A percentile compares a stretch with the other conserved stretches of the same genome.
These are phyloP conservation scores for Buteo buteo DNA, from an alignment of 2,113 vertebrate genomes.

Conservation along the genomic window DNA sequence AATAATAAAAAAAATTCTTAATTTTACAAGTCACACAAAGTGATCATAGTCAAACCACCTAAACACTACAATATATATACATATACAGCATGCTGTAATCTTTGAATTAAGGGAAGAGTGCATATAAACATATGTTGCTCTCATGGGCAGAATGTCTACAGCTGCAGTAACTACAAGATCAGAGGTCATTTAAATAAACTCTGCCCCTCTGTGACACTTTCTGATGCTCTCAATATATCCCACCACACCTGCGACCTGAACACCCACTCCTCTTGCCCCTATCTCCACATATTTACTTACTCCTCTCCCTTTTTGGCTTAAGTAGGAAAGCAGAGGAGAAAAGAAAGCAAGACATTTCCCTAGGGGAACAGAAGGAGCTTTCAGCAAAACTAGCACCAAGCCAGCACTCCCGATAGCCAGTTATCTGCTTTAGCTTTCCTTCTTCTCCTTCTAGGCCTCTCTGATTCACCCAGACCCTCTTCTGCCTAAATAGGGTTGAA, in stretches of 20 bases:
- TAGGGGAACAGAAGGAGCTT: neutral
- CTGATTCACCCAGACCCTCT: neutral
- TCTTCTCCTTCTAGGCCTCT: neutral
- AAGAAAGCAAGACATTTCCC: neutral
- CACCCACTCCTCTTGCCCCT: neutral
- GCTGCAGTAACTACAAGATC: neutral
- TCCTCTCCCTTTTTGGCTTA: neutral
- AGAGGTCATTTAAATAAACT: neutral
- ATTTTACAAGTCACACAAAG: neutral
- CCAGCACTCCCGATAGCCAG: neutral
- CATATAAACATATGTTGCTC: fast-evolving
- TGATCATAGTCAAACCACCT: neutral
- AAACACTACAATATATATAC: neutral
- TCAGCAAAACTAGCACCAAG: neutral
- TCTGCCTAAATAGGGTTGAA: fast-evolving
- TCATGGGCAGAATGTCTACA: neutral
- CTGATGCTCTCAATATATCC: neutral
- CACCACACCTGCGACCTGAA: neutral
- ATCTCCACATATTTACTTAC: neutral
- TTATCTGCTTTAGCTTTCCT: neutral
- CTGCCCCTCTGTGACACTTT: neutral
- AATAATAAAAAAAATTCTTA: neutral
- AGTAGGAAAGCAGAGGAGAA: neutral
- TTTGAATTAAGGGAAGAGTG: neutral
- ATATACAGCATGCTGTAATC: neutral